Conservation (phyloP, 2,888 invertebrate species). For the Hymenopus coronatus region DNA sequence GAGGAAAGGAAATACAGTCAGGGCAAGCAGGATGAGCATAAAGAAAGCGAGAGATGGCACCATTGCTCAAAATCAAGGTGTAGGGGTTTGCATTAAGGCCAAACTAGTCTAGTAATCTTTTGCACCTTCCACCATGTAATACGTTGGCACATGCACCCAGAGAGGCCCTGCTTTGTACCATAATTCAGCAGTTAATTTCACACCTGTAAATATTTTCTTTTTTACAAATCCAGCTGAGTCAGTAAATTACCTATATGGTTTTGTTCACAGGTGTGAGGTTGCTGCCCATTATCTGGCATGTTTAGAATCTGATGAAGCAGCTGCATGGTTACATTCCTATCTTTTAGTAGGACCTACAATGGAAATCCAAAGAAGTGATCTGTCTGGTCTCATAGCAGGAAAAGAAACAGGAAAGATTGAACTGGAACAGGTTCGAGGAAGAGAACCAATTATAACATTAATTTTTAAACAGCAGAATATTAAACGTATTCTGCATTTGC, state of each 20-base stretch:
- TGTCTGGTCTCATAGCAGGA: background rate
- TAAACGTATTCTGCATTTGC: background rate
- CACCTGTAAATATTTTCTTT: too few relatives aligned
- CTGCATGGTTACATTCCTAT: conserved; percentile 58
- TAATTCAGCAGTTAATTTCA: too few relatives aligned
- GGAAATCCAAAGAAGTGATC: background rate
- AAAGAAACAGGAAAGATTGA: background rate
- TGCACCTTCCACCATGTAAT: too few relatives aligned
- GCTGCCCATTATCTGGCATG: conserved; percentile 65
- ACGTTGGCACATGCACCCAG: too few relatives aligned
- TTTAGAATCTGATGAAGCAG: conserved; percentile 52
- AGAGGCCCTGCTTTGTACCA: too few relatives aligned
- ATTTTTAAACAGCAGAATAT: conserved; percentile 40
- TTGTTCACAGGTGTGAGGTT: conserved; percentile 56
- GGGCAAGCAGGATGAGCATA: too few relatives aligned
- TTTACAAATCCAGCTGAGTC: too few relatives aligned
- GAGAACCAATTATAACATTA: conserved; percentile 42
- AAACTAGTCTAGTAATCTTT: too few relatives aligned
- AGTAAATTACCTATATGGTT: conserved; percentile 34
- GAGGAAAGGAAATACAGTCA: too few relatives aligned
- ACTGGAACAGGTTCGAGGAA: conserved; percentile 42
- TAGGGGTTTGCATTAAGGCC: too few relatives aligned
- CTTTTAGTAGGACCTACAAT: conserved; percentile 32
- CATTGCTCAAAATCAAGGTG: too few relatives aligned
- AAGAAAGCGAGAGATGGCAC: too few relatives aligned